phyloP scores from a whole-genome alignment of 2,113 vertebrate genomes.

The Lepisosteus oculatus region DNA sequence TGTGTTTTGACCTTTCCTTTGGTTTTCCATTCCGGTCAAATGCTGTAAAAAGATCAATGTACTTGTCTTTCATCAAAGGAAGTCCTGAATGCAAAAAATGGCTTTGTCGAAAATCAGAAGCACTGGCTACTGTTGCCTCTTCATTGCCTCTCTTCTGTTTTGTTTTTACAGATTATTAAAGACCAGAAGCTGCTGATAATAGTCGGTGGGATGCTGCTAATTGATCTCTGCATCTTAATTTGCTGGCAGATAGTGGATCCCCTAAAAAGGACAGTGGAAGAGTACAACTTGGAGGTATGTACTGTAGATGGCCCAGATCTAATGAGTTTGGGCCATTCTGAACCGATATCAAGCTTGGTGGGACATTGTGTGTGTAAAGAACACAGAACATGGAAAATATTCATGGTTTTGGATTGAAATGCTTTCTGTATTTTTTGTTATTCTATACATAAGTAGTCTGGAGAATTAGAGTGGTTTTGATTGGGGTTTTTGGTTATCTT shows the following conservation, averaged over 20 bases:
- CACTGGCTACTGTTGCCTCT: background rate
- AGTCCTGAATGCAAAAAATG: conserved; percentile 54
- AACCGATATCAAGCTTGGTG: background rate
- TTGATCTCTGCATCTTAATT: conserved; percentile 97
- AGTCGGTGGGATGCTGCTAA: conserved; percentile 96
- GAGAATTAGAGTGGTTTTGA: too few species aligned
- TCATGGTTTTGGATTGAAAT: too few species aligned
- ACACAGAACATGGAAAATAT: too few species aligned
- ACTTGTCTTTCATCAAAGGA: conserved; percentile 62
- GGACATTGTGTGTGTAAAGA: background rate
- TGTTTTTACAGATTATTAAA: conserved; percentile 88
- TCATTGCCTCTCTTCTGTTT: background rate
- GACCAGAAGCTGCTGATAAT: conserved; percentile 98
- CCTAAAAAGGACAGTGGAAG: conserved; percentile 91
- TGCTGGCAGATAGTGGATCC: conserved; percentile 99
- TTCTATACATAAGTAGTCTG: too few species aligned
- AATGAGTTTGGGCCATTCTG: background rate
- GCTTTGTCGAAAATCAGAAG: conserved; percentile 16
- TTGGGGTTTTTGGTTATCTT: too few species aligned
- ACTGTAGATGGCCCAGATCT: background rate
- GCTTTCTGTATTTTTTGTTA: too few species aligned
- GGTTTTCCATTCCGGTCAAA: conserved; percentile 58
- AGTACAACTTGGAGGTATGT: conserved; percentile 96
- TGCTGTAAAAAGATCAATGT: conserved; percentile 62
- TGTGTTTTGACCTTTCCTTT: conserved; percentile 63